Evolutionary conservation across 1,140 invertebrate species (phyloP), one percentile per base, ranked within the genome.

Genomic region (Planococcus citri): DNA sequence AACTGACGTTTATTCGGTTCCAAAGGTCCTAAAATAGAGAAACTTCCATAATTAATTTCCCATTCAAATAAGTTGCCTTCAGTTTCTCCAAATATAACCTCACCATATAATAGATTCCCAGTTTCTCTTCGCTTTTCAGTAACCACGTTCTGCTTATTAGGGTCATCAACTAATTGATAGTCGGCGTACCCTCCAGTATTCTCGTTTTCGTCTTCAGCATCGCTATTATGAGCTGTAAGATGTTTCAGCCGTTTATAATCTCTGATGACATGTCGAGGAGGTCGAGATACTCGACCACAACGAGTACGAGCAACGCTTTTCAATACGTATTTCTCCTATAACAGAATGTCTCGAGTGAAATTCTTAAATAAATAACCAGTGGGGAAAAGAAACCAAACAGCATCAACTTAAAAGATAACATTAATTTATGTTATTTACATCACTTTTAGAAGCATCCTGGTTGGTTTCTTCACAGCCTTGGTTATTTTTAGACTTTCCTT

Each of bases 201-300:
- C 17, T 58, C 51, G 17, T 22, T 58, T 51, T 51, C 41, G 24
- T 64, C 60, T 24, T 64, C 60, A 25, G 17, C 25, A 64, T 64
- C 60, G 21, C 25, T 64, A 25, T 64, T 24, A 10, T 10, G 60
- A 4, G 21, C 60, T 12, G 20, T 25, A 24, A 24, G 17, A 57
- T 69, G 33, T 51, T 37, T 21, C n/a, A 70, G 37, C 64, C 85
- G 82, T 74, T 86, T 87, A 72, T 86, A 87, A 75, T 87, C 86
- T 70, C 84, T 83, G 1, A 86, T 80, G 83, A 87, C 86, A 72
- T 88, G 84, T 33, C 83, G 80, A 0, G 86, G 86, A 1, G 86
- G 86, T 71, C 86, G 81, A 0, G 85, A 86, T 17, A 87, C 77
- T 51, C 86, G 77, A 0, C 86, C 86, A 17, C 83, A 86, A 60